These are phyloP conservation scores for Orthosia gracilis DNA, from an alignment of 2,888 invertebrate genomes.

Conservation along the genomic window DNA sequence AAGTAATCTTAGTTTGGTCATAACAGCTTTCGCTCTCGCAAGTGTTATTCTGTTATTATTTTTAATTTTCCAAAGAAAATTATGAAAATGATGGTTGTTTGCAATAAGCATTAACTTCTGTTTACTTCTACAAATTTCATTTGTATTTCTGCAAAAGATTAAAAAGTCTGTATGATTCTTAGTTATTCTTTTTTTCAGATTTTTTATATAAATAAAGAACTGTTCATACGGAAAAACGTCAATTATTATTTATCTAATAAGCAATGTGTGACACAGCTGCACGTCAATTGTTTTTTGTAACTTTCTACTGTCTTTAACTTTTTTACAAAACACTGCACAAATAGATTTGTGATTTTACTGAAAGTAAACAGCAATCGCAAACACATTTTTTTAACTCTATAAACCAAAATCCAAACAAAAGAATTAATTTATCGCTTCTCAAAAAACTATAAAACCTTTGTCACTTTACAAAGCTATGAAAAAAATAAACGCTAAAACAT, in stretches of 20 bases:
- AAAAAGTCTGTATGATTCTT: too few relatives aligned
- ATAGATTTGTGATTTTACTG: background rate
- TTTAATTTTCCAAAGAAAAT: conserved; percentile 5
- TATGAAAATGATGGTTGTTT: background rate
- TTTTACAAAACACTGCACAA: too few relatives aligned
- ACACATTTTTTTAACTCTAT: background rate
- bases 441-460: conserved; percentile 26
- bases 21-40: conserved; percentile 4
- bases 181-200: too few relatives aligned
- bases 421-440: conserved; percentile 1
- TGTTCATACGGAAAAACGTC: too few relatives aligned
- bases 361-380: background rate
- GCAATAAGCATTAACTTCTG: too few relatives aligned
- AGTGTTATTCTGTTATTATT: conserved; percentile 35
- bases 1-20: conserved; percentile 28
- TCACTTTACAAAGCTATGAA: conserved; percentile 25
- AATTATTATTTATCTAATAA: too few relatives aligned
- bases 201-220: too few relatives aligned
- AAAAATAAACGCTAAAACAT: conserved; percentile 35
- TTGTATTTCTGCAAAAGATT: too few relatives aligned
- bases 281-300: too few relatives aligned
- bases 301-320: too few relatives aligned
- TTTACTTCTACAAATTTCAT: too few relatives aligned
- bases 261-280: too few relatives aligned
- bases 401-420: background rate